Conservation (phyloP, 2,888 invertebrate genomes). For the Euclidia mi region DNA sequence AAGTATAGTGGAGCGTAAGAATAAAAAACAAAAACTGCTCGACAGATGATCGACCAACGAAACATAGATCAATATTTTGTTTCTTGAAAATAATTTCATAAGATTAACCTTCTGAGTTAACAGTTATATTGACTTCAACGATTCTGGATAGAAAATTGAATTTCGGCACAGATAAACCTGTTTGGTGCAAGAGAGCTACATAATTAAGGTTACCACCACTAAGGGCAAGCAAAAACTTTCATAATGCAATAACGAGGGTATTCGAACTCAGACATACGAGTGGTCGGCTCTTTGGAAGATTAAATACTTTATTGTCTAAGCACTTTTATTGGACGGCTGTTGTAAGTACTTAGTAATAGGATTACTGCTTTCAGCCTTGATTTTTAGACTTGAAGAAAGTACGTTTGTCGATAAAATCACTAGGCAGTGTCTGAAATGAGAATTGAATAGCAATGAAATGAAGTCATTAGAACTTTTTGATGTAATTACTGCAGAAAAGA, state of each 20-base stretch:
- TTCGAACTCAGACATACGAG: constrained; percentile 1
- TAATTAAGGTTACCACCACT: constrained; percentile 23
- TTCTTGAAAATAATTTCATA: neutral
- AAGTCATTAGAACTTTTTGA: no score
- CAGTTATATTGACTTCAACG: neutral
- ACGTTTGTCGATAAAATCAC: no score
- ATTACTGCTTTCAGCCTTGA: no score
- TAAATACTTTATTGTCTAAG: constrained; percentile 4
- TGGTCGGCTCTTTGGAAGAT: constrained; percentile 21
- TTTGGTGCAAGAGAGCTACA: constrained; percentile 31
- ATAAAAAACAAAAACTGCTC: no score
- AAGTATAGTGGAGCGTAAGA: no score
- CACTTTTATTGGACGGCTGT: neutral
- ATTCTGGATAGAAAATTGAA: constrained; percentile 28
- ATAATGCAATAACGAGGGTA: constrained; percentile 14
- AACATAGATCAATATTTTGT: no score
- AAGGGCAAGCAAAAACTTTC: constrained; percentile 12
- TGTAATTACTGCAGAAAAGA: no score
- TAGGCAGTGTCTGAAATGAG: no score
- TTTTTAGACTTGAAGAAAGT: no score
- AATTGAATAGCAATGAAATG: no score
- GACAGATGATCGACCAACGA: no score
- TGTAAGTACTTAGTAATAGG: neutral
- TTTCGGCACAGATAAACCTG: constrained; percentile 29
- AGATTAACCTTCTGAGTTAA: constrained; percentile 13